These are phyloP conservation scores for Lutraria rhynchaena DNA, from an alignment of 1,140 invertebrate species.

Conservation along the genomic window DNA sequence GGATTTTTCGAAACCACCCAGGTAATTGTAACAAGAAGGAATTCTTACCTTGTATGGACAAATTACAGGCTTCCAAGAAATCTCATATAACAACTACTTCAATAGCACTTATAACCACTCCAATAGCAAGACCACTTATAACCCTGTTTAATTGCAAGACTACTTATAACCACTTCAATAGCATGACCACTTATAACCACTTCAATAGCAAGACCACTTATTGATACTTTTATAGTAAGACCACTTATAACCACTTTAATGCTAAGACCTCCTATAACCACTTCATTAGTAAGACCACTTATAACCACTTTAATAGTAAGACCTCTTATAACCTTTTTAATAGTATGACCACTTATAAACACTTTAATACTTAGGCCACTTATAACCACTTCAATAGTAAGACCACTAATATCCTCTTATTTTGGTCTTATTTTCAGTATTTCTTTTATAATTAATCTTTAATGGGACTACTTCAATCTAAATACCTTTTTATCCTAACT, in stretches of 20 bases:
- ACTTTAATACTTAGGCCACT: too few species aligned
- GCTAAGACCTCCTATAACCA: neutral
- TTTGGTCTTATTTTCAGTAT: too few species aligned
- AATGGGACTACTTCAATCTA: too few species aligned
- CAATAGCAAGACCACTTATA: neutral
- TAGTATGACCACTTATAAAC: neutral
- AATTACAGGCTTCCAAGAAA: too few species aligned
- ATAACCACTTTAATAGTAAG: too few species aligned
- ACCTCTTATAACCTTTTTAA: neutral
- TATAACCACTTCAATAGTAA: neutral
- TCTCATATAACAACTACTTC: neutral
- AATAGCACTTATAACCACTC: neutral
- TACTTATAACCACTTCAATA: neutral
- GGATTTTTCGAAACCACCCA: slow-evolving; percentile 26
- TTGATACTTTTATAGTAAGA: neutral
- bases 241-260: neutral
- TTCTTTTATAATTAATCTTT: too few species aligned
- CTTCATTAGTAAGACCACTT: neutral
- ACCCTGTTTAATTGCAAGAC: neutral
- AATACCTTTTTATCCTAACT: too few species aligned
- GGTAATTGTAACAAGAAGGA: neutral
- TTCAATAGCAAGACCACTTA: neutral
- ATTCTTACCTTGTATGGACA: neutral
- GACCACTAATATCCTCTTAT: too few species aligned
- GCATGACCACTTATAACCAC: neutral